Conservation (phyloP, 2,888 invertebrate genomes). For the Diabrotica balteata region DNA sequence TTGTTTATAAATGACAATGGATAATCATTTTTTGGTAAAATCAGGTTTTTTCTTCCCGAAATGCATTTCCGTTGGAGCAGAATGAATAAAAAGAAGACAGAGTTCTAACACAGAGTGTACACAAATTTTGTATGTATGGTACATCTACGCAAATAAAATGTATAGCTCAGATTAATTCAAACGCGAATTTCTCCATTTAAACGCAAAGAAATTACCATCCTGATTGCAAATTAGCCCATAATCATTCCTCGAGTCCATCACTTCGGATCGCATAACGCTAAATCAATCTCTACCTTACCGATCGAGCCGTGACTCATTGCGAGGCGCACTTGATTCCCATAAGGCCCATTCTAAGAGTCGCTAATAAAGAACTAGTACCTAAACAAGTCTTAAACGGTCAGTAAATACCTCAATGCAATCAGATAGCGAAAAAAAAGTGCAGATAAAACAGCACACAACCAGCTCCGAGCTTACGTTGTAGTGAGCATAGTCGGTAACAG, state of each 20-base stretch:
- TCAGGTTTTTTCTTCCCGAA: too few species aligned
- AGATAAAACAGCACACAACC: constrained; percentile 43
- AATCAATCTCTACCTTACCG: constrained; percentile 12
- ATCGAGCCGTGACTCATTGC: constrained; percentile 12
- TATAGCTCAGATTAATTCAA: neutral
- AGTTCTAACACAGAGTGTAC: too few species aligned
- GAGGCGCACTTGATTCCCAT: constrained; percentile 8
- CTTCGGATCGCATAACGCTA: constrained; percentile 9
- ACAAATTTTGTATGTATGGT: too few species aligned
- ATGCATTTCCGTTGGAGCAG: too few species aligned
- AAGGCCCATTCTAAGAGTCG: constrained; percentile 6
- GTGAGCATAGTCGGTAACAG: constrained; percentile 33
- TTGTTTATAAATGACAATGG: too few species aligned
- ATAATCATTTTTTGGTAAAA: too few species aligned
- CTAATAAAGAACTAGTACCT: constrained; percentile 20
- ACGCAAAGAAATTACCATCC: constrained; percentile 9
- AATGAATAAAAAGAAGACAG: too few species aligned
- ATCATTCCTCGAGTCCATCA: constrained; percentile 9
- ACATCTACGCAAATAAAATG: neutral
- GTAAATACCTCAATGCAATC: constrained; percentile 46
- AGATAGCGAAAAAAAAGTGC: constrained; percentile 42
- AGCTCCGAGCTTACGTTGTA: constrained; percentile 34
- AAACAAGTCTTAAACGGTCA: constrained; percentile 28
- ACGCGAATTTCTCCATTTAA: neutral
- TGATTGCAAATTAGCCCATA: constrained; percentile 23